Conservation (phyloP, 2,113 vertebrate species). For the Oncorhynchus clarkii region DNA sequence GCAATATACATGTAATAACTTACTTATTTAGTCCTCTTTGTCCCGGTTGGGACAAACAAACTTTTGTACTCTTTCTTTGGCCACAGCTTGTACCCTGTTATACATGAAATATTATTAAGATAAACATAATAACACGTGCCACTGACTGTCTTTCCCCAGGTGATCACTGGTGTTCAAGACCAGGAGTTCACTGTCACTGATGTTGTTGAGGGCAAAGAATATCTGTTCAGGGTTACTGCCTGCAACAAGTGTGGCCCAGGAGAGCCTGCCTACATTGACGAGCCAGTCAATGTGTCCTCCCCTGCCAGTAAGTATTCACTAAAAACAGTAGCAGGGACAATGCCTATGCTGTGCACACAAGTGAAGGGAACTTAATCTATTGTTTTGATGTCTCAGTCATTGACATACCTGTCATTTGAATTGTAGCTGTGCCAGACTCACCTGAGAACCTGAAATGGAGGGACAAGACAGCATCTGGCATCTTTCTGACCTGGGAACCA, state of each 20-base stretch:
- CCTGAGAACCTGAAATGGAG: slow-evolving; percentile 98
- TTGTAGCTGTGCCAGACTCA: slow-evolving; percentile 89
- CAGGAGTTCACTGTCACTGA: slow-evolving; percentile 93
- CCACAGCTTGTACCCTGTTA: background rate
- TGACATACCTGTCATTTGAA: background rate
- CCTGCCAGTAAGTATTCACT: slow-evolving; percentile 86
- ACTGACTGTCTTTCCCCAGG: slow-evolving; percentile 68
- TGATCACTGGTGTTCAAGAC: slow-evolving; percentile 82
- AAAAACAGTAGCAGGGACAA: background rate
- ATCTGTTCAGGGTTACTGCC: slow-evolving; percentile 91
- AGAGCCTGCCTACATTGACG: slow-evolving; percentile 93
- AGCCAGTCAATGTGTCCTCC: slow-evolving; percentile 92
- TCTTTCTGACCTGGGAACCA: slow-evolving; percentile 96
- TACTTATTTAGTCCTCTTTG: too few relatives aligned
- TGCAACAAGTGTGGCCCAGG: slow-evolving; percentile 96
- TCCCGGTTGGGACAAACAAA: too few relatives aligned
- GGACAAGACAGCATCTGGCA: slow-evolving; percentile 89
- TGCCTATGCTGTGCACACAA: background rate
- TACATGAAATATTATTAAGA: too few relatives aligned
- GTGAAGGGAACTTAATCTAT: background rate
- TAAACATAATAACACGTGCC: background rate
- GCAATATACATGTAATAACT: too few relatives aligned
- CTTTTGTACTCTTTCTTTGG: too few relatives aligned
- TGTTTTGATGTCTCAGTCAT: background rate
- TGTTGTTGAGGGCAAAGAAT: slow-evolving; percentile 94